A percentile compares a stretch with the other conserved stretches of the same genome.
These are phyloP conservation scores for Acrobasis suavella DNA, from an alignment of 2,888 invertebrate genomes.

Conservation along the genomic window DNA sequence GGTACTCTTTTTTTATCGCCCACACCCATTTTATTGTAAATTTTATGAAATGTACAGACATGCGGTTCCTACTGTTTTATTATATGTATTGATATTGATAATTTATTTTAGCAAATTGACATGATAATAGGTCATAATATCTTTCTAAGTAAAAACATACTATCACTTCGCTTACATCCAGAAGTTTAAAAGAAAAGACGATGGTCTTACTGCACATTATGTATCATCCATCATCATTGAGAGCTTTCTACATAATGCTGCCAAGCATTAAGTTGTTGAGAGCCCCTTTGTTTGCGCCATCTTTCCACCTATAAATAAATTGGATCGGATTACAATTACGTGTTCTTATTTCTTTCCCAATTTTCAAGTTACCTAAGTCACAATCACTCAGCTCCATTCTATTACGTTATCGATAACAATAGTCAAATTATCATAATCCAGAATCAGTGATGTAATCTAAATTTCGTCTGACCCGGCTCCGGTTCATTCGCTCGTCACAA, in stretches of 20 bases:
- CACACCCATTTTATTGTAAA: too few relatives aligned
- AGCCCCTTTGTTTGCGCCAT: neutral
- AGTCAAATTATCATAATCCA: conserved; percentile 16
- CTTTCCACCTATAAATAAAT: neutral
- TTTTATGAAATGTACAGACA: too few relatives aligned
- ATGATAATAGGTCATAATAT: too few relatives aligned
- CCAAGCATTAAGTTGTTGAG: neutral
- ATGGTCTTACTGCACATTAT: neutral
- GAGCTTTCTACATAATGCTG: neutral
- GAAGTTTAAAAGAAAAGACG: too few relatives aligned
- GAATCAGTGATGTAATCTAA: conserved; percentile 37
- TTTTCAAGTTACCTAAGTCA: neutral
- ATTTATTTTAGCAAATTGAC: too few relatives aligned
- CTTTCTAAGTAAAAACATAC: too few relatives aligned
- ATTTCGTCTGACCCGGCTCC: conserved; percentile 44
- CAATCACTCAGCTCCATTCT: neutral
- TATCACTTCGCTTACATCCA: too few relatives aligned
- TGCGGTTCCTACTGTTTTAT: too few relatives aligned
- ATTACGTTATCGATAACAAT: conserved; percentile 16
- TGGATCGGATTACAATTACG: neutral
- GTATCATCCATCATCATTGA: neutral
- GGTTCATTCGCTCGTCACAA: conserved; percentile 61
- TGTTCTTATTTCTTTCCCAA: neutral
- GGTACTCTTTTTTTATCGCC: too few relatives aligned
- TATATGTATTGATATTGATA: too few relatives aligned